Evolutionary conservation across 2,797 vertebrate genomes (phyloP), one percentile per base, ranked within the genome.

Genomic region (Bucorvus abyssinicus): DNA sequence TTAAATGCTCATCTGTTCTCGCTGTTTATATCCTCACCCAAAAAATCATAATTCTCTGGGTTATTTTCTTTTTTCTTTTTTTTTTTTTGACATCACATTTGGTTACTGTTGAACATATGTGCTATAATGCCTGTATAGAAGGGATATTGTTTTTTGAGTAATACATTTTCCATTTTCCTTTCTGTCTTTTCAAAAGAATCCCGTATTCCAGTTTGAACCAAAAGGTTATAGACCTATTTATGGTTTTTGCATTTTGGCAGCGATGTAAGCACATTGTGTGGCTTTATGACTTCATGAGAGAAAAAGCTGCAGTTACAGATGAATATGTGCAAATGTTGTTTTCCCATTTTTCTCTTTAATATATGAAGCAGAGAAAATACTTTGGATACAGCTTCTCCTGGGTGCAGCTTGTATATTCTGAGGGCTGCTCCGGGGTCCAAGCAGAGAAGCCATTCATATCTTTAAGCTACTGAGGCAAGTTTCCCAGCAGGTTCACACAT

Each of bases 1-100:
- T 95, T 92, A 96, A 96, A 84, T 71, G 47, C 53, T 97, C 68
- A 23, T 96, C 77, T 83, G 63, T 95, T 96, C 81, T 81, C 95
- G 81, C 81, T 96, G 74, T 87, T 95, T 70, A 63, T 63, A 92
- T 93, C 60, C 61, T 96, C 71, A 85, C 64, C 42, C 70, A 7
- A 94, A 94, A 96, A 94, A 61, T 83, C 68, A 59, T 77, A 87
- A 90, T 93, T 93, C 40, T 94, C 36, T 45, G 59, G 3, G 36
- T 80, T 86, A 9, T 65, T 94, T 94, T 86, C 6, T 77, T 21
- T 65, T 94, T 94, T 86, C 6, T 77, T 21, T 14, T 21, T 40
- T 52, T 38, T 67, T 53, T 92, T 86, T 85, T 89, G 78, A 82
- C 77, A 82, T 82, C 42, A 47, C 50, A n/a, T 55, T 94, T 87